phyloP scores from a whole-genome alignment of 2,113 vertebrate species.

The Eurystomus gularis region DNA sequence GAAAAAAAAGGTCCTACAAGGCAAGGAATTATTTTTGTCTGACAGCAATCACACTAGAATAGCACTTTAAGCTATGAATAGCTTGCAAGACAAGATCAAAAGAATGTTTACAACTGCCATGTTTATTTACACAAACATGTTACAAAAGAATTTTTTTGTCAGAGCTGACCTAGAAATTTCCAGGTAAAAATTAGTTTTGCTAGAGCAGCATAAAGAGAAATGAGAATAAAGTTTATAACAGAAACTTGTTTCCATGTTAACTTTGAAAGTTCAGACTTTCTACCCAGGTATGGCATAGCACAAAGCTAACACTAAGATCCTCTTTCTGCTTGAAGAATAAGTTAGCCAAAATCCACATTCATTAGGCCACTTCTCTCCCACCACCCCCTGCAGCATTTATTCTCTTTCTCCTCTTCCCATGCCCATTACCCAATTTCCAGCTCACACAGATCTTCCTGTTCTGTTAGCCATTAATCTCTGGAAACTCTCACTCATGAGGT shows the following conservation, averaged over 20 bases:
- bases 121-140: conserved; percentile 2
- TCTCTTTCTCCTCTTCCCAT: background rate
- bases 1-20: background rate
- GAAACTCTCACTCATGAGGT: background rate
- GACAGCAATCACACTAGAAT: background rate
- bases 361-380: background rate
- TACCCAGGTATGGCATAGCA: background rate
- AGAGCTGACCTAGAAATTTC: background rate
- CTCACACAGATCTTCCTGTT: background rate
- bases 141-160: background rate
- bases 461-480: background rate
- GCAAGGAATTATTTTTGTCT: conserved; percentile 12
- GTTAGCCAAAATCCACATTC: background rate
- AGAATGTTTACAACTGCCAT: conserved; percentile 6
- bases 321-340: background rate
- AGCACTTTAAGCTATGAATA: conserved; percentile 12
- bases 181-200: background rate
- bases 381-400: background rate
- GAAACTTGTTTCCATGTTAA: background rate
- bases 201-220: background rate
- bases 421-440: background rate
- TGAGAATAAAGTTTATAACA: background rate
- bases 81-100: background rate
- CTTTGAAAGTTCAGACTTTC: background rate
- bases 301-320: background rate